Conservation (phyloP, 1,140 invertebrate species). For the Adelges cooleyi region DNA sequence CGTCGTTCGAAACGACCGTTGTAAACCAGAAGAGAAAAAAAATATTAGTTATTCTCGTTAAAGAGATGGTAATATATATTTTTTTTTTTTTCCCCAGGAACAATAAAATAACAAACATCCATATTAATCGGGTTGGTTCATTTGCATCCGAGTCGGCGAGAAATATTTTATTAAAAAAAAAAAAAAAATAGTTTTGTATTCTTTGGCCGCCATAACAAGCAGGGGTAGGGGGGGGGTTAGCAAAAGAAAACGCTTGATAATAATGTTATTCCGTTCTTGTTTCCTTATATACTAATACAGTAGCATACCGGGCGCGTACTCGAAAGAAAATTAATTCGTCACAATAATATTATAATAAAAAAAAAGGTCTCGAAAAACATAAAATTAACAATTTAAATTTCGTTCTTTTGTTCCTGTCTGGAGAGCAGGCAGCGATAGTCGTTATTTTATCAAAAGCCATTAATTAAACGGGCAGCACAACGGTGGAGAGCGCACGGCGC, state of each 20-base stretch:
- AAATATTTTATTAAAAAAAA: too few relatives aligned
- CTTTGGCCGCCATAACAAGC: background rate
- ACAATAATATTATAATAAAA: background rate
- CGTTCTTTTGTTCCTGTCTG: background rate
- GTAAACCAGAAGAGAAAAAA: background rate
- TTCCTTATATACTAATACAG: too few relatives aligned
- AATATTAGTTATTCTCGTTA: background rate
- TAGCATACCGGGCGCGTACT: too few relatives aligned
- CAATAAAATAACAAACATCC: too few relatives aligned
- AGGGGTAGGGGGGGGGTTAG: too few relatives aligned
- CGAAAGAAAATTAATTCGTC: constrained; percentile 1
- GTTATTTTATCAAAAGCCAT: constrained; percentile 6
- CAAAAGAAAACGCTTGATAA: background rate
- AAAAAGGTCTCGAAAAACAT: background rate
- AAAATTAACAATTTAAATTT: constrained; percentile 20
- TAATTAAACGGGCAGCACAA: constrained; percentile 6
- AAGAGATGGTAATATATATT: too few relatives aligned
- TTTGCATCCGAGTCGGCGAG: constrained; percentile 2
- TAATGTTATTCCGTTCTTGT: background rate
- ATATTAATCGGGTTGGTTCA: background rate
- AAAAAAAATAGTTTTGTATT: constrained; percentile 1
- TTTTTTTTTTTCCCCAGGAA: too few relatives aligned
- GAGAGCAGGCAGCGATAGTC: background rate
- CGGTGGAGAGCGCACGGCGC: background rate
- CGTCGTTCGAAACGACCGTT: background rate